A percentile compares a stretch with the other conserved stretches of the same genome.
Conservation (phyloP, 2,113 vertebrate genomes). For the Candoia aspera region DNA sequence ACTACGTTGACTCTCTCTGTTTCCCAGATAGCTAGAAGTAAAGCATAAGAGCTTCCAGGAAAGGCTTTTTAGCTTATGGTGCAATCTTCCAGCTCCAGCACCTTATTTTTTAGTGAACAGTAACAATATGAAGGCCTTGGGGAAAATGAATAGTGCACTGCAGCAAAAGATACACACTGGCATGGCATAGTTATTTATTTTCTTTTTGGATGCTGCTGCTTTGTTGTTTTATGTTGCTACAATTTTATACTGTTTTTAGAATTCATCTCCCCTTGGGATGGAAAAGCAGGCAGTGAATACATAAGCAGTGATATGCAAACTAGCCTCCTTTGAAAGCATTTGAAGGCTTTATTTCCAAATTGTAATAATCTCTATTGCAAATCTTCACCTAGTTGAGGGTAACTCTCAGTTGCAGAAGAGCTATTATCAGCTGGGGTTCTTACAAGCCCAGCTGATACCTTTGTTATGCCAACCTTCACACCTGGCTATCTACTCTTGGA, state of each 20-base stretch:
- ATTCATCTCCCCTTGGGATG: neutral
- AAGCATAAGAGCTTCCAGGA: neutral
- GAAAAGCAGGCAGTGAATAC: neutral
- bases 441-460: neutral
- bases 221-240: neutral
- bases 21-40: neutral
- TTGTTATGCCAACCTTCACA: neutral
- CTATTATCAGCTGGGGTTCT: neutral
- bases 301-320: neutral
- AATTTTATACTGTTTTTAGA: neutral
- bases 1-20: neutral
- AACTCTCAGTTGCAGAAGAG: neutral
- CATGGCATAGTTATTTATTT: neutral
- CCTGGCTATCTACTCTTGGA: neutral
- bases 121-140: neutral
- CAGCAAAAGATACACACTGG: neutral
- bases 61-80: neutral
- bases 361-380: neutral
- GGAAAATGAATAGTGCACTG: neutral
- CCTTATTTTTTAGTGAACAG: neutral
- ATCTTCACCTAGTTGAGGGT: neutral
- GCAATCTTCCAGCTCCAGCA: neutral
- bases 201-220: neutral
- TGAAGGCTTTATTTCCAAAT: neutral
- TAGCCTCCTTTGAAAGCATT: neutral